phyloP scores from a whole-genome alignment of 2,113 vertebrate genomes.

The Oxyruncus cristatus region DNA sequence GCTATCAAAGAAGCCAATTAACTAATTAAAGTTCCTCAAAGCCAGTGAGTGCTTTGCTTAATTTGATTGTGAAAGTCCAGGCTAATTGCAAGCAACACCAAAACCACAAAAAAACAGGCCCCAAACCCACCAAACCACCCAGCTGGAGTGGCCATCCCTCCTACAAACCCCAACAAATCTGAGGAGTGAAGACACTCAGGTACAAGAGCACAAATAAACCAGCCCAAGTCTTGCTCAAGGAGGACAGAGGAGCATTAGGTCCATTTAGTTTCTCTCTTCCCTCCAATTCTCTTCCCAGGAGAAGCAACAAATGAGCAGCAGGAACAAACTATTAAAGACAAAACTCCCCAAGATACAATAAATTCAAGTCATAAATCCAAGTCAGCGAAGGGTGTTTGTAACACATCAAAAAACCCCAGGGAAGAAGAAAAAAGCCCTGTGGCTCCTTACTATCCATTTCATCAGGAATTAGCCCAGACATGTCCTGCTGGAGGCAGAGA shows the following conservation, averaged over 20 bases:
- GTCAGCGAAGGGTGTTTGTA: neutral
- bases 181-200: neutral
- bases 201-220: neutral
- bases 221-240: neutral
- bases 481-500: neutral
- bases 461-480: neutral
- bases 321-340: neutral
- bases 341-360: neutral
- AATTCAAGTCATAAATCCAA: neutral
- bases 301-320: neutral
- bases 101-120: neutral
- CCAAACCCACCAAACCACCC: neutral
- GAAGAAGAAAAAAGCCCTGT: neutral
- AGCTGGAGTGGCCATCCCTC: neutral
- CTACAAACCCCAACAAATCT: neutral
- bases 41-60: neutral
- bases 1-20: conserved; percentile 4
- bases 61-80: neutral
- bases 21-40: conserved; percentile 7
- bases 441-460: neutral
- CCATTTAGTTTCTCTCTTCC: neutral
- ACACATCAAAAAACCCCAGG: neutral
- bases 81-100: neutral
- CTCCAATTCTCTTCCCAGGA: neutral
- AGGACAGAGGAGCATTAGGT: neutral